Percentiles rank a stretch among this genome's conserved stretches.
Conservation (phyloP, 2,888 invertebrate genomes). For the Pterostichus niger region DNA sequence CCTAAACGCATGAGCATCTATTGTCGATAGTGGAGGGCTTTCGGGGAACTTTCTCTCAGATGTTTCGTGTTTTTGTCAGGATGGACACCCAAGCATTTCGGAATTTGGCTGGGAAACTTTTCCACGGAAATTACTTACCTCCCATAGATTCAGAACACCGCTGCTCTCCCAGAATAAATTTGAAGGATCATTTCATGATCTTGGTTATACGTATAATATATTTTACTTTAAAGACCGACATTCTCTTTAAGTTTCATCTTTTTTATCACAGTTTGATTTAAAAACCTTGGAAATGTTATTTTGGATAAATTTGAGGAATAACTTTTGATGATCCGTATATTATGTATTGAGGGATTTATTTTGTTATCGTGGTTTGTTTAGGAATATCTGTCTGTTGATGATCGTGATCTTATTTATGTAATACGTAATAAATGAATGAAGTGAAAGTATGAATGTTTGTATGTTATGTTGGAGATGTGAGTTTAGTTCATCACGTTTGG, state of each 20-base stretch:
- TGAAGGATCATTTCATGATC: not conserved
- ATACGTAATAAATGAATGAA: slow-evolving; percentile 2
- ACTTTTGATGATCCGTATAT: no score
- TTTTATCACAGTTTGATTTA: no score
- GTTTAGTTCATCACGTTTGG: slow-evolving; percentile 14
- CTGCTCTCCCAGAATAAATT: no score
- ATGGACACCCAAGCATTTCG: slow-evolving; percentile 37
- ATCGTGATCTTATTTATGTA: not conserved
- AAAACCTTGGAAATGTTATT: no score
- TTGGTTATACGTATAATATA: no score
- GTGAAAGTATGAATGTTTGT: not conserved
- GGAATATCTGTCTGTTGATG: not conserved
- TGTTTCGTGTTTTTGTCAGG: slow-evolving; percentile 35
- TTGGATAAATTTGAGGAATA: no score
- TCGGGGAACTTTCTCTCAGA: slow-evolving; percentile 47
- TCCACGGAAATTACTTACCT: slow-evolving; percentile 18
- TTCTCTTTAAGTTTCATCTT: no score
- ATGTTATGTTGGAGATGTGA: slow-evolving; percentile 18
- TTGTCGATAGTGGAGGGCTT: slow-evolving; percentile 30
- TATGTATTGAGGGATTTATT: no score
- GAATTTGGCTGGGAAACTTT: slow-evolving; percentile 27
- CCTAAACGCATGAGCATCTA: slow-evolving; percentile 55
- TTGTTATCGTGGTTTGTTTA: no score
- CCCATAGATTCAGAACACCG: slow-evolving; percentile 16
- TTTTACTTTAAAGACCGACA: no score